phyloP scores from a whole-genome alignment of 2,888 invertebrate species.

The Machimus rusticus region DNA sequence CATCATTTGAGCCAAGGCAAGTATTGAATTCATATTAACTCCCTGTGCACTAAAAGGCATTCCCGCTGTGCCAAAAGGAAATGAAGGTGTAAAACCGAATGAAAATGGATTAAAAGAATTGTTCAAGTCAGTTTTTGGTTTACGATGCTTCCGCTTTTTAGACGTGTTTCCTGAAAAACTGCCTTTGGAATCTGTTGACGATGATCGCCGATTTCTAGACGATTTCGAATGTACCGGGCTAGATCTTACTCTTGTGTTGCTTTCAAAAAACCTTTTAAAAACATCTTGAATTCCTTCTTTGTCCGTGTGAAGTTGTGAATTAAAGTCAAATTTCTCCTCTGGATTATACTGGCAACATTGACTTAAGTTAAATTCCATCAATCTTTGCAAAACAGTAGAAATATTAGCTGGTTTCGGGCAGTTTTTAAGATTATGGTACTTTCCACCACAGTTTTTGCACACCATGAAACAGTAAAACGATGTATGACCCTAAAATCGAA shows the following conservation, averaged over 20 bases:
- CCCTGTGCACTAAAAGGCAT: background rate
- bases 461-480: constrained; percentile 59
- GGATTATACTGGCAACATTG: constrained; percentile 49
- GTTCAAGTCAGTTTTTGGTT: background rate
- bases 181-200: background rate
- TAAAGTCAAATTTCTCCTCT: background rate
- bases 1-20: constrained; percentile 42
- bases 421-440: constrained; percentile 55
- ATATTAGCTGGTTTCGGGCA: constrained; percentile 57
- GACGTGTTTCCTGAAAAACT: background rate
- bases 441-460: constrained; percentile 57
- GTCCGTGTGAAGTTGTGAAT: background rate
- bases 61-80: background rate
- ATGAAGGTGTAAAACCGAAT: constrained; percentile 7
- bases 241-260: background rate
- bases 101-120: background rate
- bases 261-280: background rate
- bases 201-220: background rate
- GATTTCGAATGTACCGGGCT: background rate
- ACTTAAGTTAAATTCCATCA: constrained; percentile 59
- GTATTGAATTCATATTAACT: constrained; percentile 22
- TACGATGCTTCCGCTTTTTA: background rate
- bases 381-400: constrained; percentile 56
- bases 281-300: background rate
- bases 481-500: constrained; percentile 53